Evolutionary conservation across 35 echinoderm and acorn worm species (phyloP), one percentile per base, ranked within the genome.

Genomic region (Heliocidaris tuberculata): DNA sequence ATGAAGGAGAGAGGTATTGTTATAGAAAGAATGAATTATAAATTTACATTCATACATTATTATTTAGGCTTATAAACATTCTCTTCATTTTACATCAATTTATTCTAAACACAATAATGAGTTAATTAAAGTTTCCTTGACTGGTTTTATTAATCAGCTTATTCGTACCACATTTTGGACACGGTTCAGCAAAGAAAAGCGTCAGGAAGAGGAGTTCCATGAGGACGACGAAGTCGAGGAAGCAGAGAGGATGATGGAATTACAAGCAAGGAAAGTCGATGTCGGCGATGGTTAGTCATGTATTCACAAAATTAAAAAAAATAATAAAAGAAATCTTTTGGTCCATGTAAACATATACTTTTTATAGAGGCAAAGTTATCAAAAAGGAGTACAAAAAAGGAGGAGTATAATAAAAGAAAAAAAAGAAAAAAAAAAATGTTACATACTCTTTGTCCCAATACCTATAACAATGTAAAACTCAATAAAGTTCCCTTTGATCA

Each of bases 141-240:
- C 4, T 86, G 8, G 0, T 32, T 88, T 88, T 1, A 88, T 9
- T 88, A 5, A 47, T 31, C 60, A 95, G 94, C 17, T 95, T 11
- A 95, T 95, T 89, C 85, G 94, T 13, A 95, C 94, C 2, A 95
- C 94, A 59, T 95, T 56, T 86, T 90, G 94, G 86, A 32, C 42
- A 16, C 85, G 94, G 27, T 95, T 42, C 49, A 95, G 94, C 30
- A 50, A 49, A 9, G 86, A 32, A 10, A 89, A 88, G 48, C 86
- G 94, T 9, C 32, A 13, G 0, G 94, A 95, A 17, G 90, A 92
- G 11, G n/a, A 56, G 48, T 10, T 11, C n/a, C 13, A 31, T 5
- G 47, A 56, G 9, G 90, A 92, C 4, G 90, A 92, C 29, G 42
- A 92, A 48, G 48, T 16, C 50, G 48, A 92, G 10, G n/a, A 50